Percentiles rank a stretch among this genome's conserved stretches.
Evolutionary conservation across 2,797 vertebrate species (phyloP).

Genomic region (Leptatherina wallacei): DNA sequence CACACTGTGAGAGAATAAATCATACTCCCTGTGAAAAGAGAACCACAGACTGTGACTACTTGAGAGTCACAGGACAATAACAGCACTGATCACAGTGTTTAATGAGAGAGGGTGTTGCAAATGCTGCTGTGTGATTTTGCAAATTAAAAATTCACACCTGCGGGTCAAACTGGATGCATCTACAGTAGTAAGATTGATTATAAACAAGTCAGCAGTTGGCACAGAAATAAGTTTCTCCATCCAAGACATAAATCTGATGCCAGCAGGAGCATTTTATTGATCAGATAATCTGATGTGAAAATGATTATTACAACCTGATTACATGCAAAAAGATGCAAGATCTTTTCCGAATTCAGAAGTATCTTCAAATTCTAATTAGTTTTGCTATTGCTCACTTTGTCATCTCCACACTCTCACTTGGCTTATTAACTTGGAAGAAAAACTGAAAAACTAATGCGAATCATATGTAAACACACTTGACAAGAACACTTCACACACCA

Average conservation of each 20-base stretch:
- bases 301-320: background rate
- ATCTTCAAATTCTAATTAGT: background rate
- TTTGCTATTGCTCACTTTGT: background rate
- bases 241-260: conserved; percentile 18
- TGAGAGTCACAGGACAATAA: conserved; percentile 41
- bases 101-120: conserved; percentile 19
- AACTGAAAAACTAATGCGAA: conserved; percentile 27
- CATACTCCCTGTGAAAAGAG: conserved; percentile 12
- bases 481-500: conserved; percentile 46
- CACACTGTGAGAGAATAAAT: conserved; percentile 49
- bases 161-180: conserved; percentile 21
- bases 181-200: conserved; percentile 35
- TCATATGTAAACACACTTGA: conserved; percentile 38
- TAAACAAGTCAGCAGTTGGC: conserved; percentile 11
- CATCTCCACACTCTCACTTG: background rate
- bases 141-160: conserved; percentile 38
- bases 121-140: conserved; percentile 24
- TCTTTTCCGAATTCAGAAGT: background rate
- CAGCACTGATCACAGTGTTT: conserved; percentile 43
- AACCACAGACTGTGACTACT: conserved; percentile 20
- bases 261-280: background rate
- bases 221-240: background rate
- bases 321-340: background rate
- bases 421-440: conserved; percentile 9
- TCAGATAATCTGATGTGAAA: background rate